phyloP scores from a whole-genome alignment of 2,888 invertebrate species.

The Paralinhomoeus sp. region DNA sequence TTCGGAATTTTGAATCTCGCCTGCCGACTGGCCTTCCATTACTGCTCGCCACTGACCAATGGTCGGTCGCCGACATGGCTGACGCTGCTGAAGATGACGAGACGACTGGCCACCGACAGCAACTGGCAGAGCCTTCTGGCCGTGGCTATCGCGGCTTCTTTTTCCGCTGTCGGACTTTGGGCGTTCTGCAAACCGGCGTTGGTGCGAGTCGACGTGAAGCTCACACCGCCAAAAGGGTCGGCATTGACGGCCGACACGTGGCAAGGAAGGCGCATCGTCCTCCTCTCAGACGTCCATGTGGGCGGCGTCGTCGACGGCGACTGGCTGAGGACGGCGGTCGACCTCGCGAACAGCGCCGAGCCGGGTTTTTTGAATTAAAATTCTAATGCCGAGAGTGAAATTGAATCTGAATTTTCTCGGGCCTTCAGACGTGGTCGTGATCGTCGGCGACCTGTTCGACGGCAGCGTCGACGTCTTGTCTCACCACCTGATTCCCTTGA shows the following conservation, averaged over 20 bases:
- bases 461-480: slow-evolving; percentile 13
- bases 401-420: no score
- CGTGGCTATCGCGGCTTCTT: background rate
- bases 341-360: background rate
- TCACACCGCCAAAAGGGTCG: no score
- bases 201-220: no score
- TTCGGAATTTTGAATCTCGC: no score
- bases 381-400: no score
- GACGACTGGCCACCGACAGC: background rate
- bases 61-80: no score
- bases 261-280: slow-evolving; percentile 8
- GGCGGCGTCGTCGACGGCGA: slow-evolving; percentile 13
- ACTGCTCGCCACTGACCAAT: no score
- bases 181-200: no score
- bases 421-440: slow-evolving; percentile 13
- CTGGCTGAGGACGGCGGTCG: slow-evolving; percentile 5
- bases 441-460: slow-evolving; percentile 29
- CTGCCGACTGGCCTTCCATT: no score
- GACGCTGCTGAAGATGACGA: background rate
- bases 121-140: background rate
- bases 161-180: background rate
- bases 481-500: slow-evolving; percentile 12
- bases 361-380: no score
- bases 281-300: slow-evolving; percentile 14
- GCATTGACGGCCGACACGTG: no score